A percentile compares a stretch with the other conserved stretches of the same genome.
These are phyloP conservation scores for Tyrophagus putrescentiae DNA, from an alignment of 1,140 invertebrate species.

Conservation along the genomic window DNA sequence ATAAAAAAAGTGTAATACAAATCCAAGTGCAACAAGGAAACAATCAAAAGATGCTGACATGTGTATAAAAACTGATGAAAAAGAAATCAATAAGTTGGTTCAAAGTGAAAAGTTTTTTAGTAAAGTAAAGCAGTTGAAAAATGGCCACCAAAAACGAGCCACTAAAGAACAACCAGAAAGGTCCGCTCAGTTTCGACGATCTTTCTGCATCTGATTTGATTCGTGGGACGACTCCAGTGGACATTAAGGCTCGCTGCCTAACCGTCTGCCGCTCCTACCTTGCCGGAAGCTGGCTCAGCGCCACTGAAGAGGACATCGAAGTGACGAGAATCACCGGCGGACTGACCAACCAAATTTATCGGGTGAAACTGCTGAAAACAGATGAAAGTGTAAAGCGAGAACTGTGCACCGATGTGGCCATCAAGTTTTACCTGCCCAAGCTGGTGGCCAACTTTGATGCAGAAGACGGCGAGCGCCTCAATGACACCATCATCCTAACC, in stretches of 20 bases:
- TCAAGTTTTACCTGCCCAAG: neutral
- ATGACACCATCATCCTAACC: neutral
- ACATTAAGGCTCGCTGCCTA: neutral
- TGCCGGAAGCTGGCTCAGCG: neutral
- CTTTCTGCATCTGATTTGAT: neutral
- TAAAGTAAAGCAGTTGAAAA: too few relatives aligned
- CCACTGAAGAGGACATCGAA: neutral
- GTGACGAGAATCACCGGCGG: neutral
- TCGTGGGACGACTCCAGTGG: neutral
- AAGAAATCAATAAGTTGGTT: too few relatives aligned
- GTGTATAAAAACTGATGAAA: too few relatives aligned
- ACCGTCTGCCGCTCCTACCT: neutral
- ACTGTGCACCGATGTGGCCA: neutral
- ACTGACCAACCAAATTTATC: conserved; percentile 6
- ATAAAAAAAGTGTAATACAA: too few relatives aligned
- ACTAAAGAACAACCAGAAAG: too few relatives aligned
- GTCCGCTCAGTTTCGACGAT: too few relatives aligned
- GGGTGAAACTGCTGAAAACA: neutral
- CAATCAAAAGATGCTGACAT: too few relatives aligned
- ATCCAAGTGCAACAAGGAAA: too few relatives aligned
- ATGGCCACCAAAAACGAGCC: too few relatives aligned
- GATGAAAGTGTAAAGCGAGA: neutral
- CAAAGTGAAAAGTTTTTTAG: too few relatives aligned
- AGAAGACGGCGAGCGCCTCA: neutral
- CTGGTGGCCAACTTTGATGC: neutral